Conservation (phyloP, 1,140 invertebrate species). For the Drosophila tropicalis region DNA sequence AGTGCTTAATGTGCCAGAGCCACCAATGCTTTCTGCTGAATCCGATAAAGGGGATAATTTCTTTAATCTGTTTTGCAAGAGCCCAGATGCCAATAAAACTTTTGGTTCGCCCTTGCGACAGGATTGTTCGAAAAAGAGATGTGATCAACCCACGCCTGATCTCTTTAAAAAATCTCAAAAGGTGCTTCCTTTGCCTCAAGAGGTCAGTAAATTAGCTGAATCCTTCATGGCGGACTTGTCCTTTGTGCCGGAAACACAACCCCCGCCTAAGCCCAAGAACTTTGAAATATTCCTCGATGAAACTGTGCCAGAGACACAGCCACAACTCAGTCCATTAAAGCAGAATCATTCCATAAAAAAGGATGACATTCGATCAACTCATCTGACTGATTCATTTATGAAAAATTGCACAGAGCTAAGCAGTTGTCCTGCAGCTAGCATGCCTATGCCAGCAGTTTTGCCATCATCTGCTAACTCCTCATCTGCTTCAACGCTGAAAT, state of each 20-base stretch:
- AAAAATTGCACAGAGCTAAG: conserved; percentile 62
- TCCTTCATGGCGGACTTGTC: conserved; percentile 69
- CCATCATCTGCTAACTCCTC: neutral
- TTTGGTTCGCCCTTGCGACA: conserved; percentile 35
- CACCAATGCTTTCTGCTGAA: conserved; percentile 27
- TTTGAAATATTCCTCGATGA: conserved; percentile 67
- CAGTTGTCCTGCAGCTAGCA: conserved; percentile 14
- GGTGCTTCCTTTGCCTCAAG: neutral
- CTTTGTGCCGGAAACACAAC: conserved; percentile 67
- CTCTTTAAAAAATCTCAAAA: conserved; percentile 24
- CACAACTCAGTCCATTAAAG: neutral
- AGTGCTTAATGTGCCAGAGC: neutral
- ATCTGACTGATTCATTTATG: conserved; percentile 62
- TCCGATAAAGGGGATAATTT: conserved; percentile 51
- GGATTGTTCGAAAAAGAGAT: conserved; percentile 43
- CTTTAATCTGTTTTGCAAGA: conserved; percentile 64
- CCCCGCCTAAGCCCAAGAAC: conserved; percentile 20
- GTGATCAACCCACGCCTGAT: conserved; percentile 53
- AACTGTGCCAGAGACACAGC: conserved; percentile 31
- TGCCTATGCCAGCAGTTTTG: too few species aligned
- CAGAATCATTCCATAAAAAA: neutral
- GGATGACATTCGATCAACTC: conserved; percentile 24
- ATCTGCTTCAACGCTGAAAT: conserved; percentile 10
- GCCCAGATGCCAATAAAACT: conserved; percentile 48
- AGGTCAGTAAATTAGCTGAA: conserved; percentile 41